A percentile compares a stretch with the other conserved stretches of the same genome.
phyloP scores from a whole-genome alignment of 2,113 vertebrate genomes.

The Lepisosteus osseus region DNA sequence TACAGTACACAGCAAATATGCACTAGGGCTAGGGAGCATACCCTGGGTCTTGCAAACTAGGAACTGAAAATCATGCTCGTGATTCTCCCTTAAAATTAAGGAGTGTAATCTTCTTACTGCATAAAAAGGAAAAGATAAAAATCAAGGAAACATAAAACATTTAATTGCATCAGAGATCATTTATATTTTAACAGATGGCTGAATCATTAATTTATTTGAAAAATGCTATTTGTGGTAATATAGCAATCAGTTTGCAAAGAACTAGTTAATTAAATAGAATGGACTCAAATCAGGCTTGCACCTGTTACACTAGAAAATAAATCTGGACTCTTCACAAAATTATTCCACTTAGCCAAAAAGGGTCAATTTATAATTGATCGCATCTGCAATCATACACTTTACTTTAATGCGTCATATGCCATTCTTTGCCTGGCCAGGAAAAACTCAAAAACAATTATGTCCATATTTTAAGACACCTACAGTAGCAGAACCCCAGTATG shows the following conservation, averaged over 20 bases:
- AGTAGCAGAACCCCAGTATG: too few species aligned
- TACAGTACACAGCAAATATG: too few species aligned
- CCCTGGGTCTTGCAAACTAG: too few species aligned
- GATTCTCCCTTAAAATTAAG: too few species aligned
- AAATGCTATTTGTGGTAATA: conserved; percentile 50
- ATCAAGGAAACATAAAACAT: too few species aligned
- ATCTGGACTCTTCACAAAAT: conserved; percentile 30
- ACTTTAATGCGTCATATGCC: conserved; percentile 8
- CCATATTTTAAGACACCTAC: too few species aligned
- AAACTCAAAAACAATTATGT: too few species aligned
- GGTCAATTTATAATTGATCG: conserved; percentile 49
- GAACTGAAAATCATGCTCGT: too few species aligned
- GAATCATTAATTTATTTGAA: conserved; percentile 51
- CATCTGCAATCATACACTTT: conserved; percentile 41
- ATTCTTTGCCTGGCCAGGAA: conserved; percentile 31
- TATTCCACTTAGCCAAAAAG: conserved; percentile 38
- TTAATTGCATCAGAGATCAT: conserved; percentile 44
- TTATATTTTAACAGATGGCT: conserved; percentile 52
- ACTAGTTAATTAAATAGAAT: conserved; percentile 47
- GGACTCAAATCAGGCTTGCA: conserved; percentile 44
- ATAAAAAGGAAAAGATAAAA: too few species aligned
- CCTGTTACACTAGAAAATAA: conserved; percentile 44
- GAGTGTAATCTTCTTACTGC: too few species aligned
- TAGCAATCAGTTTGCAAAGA: conserved; percentile 41
- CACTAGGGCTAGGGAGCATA: too few species aligned